Base-by-base conservation (phyloP, 1,140 invertebrate species). In the Zaprionus vittiger region DNA sequence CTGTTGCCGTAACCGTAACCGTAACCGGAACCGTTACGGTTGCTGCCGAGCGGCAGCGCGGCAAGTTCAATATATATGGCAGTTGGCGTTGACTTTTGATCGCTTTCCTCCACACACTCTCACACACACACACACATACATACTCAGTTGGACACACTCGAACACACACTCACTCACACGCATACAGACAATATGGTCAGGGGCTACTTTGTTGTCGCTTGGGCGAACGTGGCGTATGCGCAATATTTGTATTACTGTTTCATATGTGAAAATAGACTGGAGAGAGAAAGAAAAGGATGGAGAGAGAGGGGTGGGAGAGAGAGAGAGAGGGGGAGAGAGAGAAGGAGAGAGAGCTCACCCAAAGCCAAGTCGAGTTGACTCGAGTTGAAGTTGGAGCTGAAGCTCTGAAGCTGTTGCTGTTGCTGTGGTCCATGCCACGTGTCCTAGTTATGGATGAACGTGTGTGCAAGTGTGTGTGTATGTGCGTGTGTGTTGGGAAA, bases 231-330 rank as follows among this genome's bases (percentile, higher is more conserved):
- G 82, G 84, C 83, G 84, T 86, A 86, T 89, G 84, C 83, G 83
- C 83, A 89, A 87, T 89, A 89, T 87, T 87, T 87, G 74, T 87
- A 89, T 87, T 89, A 89, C 80, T 78, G 61, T 83, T 87, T 83
- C 80, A 74, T 85, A 85, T 84, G 69, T 55, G 63, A 22, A 54
- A 6, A 63, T 34, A 55, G 69, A 28, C 28, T 7, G 28, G 28
- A 7, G 6, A 28, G 6, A 28, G 7, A 28, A 28, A 28, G 28
- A 28, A 28, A 9, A 28, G 7, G 1, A 28, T 28, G 28, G 2
- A 37, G 17, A 73, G 57, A 73, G 44, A 38, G 60, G 47, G 20
- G 9, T 31, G 31, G 31, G 37, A 1, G 37, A 14, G 12, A 37
- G 34, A 38, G 34, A 4, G 12, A 31, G n/a, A n/a, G 31, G 31